Evolutionary conservation across 2,888 invertebrate species (phyloP), one percentile per base, ranked within the genome.

Genomic region (Barypeithes pellucidus): DNA sequence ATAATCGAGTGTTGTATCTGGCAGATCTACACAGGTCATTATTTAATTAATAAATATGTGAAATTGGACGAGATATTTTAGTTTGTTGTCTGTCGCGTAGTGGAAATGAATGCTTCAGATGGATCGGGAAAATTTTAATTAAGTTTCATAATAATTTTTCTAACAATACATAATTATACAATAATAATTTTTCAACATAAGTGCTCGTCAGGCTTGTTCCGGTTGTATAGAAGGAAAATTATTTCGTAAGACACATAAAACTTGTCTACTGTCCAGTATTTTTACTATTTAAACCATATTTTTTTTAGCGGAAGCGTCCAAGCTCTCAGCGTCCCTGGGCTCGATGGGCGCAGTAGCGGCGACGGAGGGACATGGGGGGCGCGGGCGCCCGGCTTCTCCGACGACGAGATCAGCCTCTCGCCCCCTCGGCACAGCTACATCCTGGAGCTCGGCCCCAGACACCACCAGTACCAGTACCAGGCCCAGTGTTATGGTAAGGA

Each of bases 321-420:
- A 86, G 83, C 88, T 88, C 84, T 89, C 89, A 87, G 88, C 88
- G 83, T 89, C 89, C 84, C 87, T 88, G 88, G 88, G 87, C 79
- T 88, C 89, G 88, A 89, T 88, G 86, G 89, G 86, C 87, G 80
- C 79, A 78, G 79, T 67, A 79, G 81, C 66, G 81, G 86, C 85
- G 47, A 75, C 68, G 77, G 75, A 66, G 85, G 85, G 39, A 85
- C 78, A 82, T 67, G 85, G 81, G 68, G 72, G 18, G 50, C 65
- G 65, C 59, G 75, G 59, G 67, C 75, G 52, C 85, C 88, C 92
- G 92, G 94, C 90, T 93, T 94, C 94, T 93, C 94, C 92, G 94
- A 94, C 92, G 94, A 94, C 92, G 93, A 93, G 89, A 91, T 93
- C 86, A 91, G 91, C 87, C 87, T 89, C 86, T 88, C 89, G 86